A percentile compares a stretch with the other conserved stretches of the same genome.
phyloP scores from a whole-genome alignment of 2,888 invertebrate genomes.

The Pseudococcus longispinus region DNA sequence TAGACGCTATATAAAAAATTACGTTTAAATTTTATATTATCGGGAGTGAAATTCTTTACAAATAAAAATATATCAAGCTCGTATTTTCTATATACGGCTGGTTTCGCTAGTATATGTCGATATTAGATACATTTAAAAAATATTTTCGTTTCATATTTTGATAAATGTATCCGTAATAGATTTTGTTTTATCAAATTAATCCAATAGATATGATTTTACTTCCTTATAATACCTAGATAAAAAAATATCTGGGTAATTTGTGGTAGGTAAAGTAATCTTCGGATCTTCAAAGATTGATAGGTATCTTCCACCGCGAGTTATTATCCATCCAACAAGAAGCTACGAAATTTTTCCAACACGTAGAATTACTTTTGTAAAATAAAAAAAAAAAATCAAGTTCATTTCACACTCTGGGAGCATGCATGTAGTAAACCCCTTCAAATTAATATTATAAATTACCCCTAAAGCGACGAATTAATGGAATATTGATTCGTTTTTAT shows the following conservation, averaged over 20 bases:
- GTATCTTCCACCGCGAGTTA: background rate
- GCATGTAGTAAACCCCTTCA: background rate
- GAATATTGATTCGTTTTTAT: slow-evolving; percentile 50
- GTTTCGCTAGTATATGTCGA: background rate
- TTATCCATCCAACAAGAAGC: background rate
- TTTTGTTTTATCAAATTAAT: too few species aligned
- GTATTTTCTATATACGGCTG: background rate
- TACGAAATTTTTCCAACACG: background rate
- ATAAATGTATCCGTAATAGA: background rate
- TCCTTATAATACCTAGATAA: too few species aligned
- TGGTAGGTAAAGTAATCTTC: background rate
- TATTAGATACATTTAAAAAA: background rate
- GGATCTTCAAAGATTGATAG: too few species aligned
- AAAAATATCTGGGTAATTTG: too few species aligned
- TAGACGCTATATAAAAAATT: slow-evolving; percentile 37
- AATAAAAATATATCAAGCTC: slow-evolving; percentile 2
- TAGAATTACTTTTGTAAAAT: background rate
- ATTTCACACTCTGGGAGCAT: background rate
- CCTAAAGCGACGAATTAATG: slow-evolving; percentile 42
- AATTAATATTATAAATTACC: slow-evolving; percentile 43
- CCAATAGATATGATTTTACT: too few species aligned
- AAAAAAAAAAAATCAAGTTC: background rate
- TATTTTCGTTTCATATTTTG: background rate
- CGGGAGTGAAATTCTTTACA: slow-evolving; percentile 16
- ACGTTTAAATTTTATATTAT: slow-evolving; percentile 42